Evolutionary conservation across 2,797 vertebrate species (phyloP).

Genomic region (Lutjanus argentimaculatus): DNA sequence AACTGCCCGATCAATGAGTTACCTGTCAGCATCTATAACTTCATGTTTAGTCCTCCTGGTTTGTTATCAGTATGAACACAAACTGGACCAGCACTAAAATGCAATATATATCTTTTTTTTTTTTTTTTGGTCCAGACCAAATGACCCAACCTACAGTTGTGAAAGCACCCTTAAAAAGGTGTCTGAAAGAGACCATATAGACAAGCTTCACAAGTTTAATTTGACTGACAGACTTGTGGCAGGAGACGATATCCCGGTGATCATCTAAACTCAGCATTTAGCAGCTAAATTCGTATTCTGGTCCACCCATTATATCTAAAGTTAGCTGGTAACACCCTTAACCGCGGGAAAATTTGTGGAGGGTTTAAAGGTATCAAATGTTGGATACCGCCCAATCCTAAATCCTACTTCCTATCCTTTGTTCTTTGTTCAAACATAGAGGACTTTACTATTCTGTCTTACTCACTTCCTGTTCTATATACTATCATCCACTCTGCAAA

Average conservation of each 20-base stretch:
- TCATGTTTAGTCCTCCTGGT: no score
- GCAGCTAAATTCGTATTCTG: constrained; percentile 12
- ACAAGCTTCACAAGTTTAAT: neutral
- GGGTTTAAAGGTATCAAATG: constrained; percentile 33
- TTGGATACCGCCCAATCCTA: constrained; percentile 4
- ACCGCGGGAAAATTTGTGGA: constrained; percentile 8
- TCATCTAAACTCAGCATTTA: neutral
- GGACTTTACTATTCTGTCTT: constrained; percentile 11
- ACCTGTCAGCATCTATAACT: no score
- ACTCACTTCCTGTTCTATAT: constrained; percentile 10
- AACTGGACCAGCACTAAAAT: no score
- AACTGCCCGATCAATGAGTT: no score
- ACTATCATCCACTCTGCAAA: constrained; percentile 30
- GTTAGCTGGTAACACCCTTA: constrained; percentile 10
- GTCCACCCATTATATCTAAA: neutral
- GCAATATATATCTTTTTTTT: no score
- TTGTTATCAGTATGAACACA: no score
- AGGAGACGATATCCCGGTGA: neutral
- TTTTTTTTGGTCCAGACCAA: no score
- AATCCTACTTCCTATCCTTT: constrained; percentile 32
- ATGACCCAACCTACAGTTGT: no score
- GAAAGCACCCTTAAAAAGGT: neutral
- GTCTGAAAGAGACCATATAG: neutral
- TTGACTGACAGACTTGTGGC: neutral
- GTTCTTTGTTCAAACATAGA: constrained; percentile 39